Percentiles rank a stretch among this genome's conserved stretches.
These are phyloP conservation scores for Hydraecia micacea DNA, from an alignment of 2,888 invertebrate species.

Conservation along the genomic window DNA sequence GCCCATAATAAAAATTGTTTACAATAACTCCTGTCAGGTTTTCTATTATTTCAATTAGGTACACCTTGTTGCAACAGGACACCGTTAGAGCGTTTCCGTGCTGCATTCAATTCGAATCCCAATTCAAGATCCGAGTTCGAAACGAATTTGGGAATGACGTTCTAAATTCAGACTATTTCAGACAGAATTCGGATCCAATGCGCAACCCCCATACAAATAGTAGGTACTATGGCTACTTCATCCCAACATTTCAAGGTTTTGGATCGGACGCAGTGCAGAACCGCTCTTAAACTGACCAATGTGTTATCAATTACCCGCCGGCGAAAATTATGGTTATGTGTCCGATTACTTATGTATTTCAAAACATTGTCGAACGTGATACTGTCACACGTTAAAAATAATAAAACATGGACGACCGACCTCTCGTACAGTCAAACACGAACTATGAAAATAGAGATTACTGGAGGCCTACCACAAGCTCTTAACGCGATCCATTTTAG, in stretches of 20 bases:
- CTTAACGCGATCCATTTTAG: no score
- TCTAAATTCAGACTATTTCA: neutral
- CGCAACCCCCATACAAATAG: neutral
- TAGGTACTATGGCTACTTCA: no score
- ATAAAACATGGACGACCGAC: neutral
- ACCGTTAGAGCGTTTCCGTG: no score
- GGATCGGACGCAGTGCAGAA: no score
- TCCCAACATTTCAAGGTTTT: no score
- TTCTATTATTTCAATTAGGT: neutral
- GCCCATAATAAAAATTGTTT: neutral
- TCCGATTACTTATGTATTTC: neutral
- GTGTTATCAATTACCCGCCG: no score
- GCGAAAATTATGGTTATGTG: neutral
- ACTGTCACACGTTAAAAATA: neutral
- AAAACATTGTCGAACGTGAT: neutral
- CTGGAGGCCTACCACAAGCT: no score
- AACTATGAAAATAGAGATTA: neutral
- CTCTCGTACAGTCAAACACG: neutral
- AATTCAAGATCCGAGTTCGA: neutral
- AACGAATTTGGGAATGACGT: neutral
- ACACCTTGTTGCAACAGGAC: neutral
- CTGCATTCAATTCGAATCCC: neutral
- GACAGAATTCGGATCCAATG: neutral
- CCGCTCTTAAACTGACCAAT: neutral
- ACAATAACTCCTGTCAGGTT: neutral